Evolutionary conservation across 2,113 vertebrate genomes (phyloP), one percentile per base, ranked within the genome.

Genomic region (Ploceus nigricollis): DNA sequence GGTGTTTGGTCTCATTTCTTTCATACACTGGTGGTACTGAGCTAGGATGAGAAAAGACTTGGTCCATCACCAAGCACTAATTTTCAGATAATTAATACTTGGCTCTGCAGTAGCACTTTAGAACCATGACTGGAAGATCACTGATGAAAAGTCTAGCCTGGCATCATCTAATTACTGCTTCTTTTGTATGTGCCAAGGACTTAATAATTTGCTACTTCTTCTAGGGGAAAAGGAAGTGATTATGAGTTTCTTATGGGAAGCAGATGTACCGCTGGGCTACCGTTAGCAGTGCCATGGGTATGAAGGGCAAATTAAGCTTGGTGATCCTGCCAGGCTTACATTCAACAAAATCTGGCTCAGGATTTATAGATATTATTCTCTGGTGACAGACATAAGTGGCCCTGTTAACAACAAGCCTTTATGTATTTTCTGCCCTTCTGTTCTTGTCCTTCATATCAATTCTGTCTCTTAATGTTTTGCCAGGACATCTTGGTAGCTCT

Each of bases 11-110:
- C 35, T 92, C 78, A 75, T 87, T 87, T 96, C 45, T 95, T 88
- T 70, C 22, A 28, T 93, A 72, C 5, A 5, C 58, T 66, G 87
- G 69, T 94, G 69, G 70, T 86, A 84, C 89, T 93, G 95, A 96
- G 94, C 95, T 80, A 81, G 35, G 81, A 97, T 97, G 92, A 97
- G 90, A 93, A 94, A 97, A 97, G 69, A 96, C 73, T 97, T 98
- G 97, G 96, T 97, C 81, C 64, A 56, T 96, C 97, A 96, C 95
- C 97, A 97, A 98, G 78, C 75, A 72, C 94, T 97, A 95, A 97
- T 98, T 97, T 98, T 97, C 90, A 97, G 96, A 84, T 97, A 98
- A 98, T 98, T 97, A 97, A 96, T 97, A 96, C 89, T 97, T 98
- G 98, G 97, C 97, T 94, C n/a, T 30, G 22, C 44, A 71, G 68